Evolutionary conservation across 2,113 vertebrate species (phyloP).

Genomic region (Leptosomus discolor): DNA sequence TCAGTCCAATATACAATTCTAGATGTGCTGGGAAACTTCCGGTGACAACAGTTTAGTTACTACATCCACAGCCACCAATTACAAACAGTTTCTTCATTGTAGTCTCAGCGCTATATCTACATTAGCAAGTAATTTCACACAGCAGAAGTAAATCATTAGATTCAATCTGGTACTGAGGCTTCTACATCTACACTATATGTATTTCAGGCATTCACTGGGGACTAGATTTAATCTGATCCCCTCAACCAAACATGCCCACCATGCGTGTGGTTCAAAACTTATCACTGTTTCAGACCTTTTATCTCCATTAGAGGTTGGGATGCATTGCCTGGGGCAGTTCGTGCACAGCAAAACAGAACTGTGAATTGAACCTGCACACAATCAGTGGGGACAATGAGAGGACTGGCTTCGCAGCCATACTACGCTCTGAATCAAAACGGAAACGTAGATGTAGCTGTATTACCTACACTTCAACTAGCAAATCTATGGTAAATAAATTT

Average conservation of each 20-base stretch:
- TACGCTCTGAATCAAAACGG: background rate
- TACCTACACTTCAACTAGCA: background rate
- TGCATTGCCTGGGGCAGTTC: background rate
- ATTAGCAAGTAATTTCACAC: background rate
- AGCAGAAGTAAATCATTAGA: background rate
- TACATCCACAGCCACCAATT: background rate
- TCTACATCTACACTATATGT: background rate
- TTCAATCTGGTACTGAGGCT: background rate
- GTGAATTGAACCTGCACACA: background rate
- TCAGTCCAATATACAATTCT: background rate
- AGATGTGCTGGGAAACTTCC: background rate
- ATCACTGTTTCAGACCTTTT: background rate
- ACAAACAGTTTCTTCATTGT: background rate
- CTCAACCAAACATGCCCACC: conserved; percentile 20
- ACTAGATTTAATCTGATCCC: background rate
- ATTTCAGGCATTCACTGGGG: background rate
- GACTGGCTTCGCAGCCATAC: background rate
- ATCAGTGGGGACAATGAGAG: background rate
- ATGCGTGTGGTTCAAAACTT: background rate
- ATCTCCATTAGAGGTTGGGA: conserved; percentile 3
- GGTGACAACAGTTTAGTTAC: background rate
- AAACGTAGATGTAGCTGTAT: background rate
- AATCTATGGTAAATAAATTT: background rate
- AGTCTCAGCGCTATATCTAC: background rate
- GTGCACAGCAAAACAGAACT: background rate